Base-by-base conservation (phyloP, 1,140 invertebrate genomes). In the Bacillus rossius region DNA sequence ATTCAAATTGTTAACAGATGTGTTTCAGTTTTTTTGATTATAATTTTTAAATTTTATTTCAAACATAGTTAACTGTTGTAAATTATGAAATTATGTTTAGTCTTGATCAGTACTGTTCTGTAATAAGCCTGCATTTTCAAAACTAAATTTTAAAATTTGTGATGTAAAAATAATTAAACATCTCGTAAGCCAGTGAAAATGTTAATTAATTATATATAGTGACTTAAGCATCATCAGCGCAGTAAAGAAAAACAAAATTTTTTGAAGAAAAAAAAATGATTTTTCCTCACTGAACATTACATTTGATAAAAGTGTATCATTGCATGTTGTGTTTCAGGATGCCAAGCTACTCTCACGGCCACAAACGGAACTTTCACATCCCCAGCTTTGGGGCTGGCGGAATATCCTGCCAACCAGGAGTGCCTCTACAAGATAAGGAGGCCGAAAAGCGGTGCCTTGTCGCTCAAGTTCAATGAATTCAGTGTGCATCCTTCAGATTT, bases 401-500 rank as follows among this genome's bases (percentile, higher is more conserved):
- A 88, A 57, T 96, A 96, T 72, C 93, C 94, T 0, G 91, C 87
- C 66, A 96, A 96, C 71, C 92, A 95, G 70, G 91, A 94, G 70
- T 96, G 93, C 70, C 79, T 89, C 42, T 94, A 92, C 65, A 87
- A 86, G 69, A 84, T 96, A n/a, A 86, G 84, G 61, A 91, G 92
- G 70, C 90, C 89, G 1, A 82, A 83, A 20, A 84, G 87, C 38
- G 86, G 90, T 14, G 88, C 92, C 1, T 73, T 98, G 2, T 95
- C 93, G 0, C 72, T 97, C 3, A 91, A 89, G 71, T 95, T 96
- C 65, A 82, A 89, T 62, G 83, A 86, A 56, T 95, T 96, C 67
- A 83, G 86, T 60, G 87, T 97, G 43, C 88, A 94, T 67, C 81
- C 85, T 66, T 88, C 91, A 43, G 94, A 97, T 69, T 84, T 83